Percentiles rank a stretch among this genome's conserved stretches.
Conservation (phyloP, 1,140 invertebrate genomes). For the Bombus haemorrhoidalis region DNA sequence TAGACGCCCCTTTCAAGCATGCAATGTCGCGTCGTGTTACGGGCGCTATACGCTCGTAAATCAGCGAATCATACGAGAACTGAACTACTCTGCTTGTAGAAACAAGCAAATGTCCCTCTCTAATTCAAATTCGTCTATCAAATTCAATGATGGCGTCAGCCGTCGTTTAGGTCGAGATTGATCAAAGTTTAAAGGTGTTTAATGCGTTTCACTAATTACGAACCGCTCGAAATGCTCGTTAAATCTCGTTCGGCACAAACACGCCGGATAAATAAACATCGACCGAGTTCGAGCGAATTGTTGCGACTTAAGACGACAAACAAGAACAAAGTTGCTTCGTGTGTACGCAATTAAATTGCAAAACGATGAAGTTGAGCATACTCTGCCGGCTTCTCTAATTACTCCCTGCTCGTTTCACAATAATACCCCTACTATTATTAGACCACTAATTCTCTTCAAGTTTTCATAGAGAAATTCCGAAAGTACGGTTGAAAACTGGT, state of each 20-base stretch:
- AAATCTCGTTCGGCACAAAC: conserved; percentile 5
- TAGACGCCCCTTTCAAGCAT: background rate
- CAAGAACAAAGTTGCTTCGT: background rate
- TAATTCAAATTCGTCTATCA: background rate
- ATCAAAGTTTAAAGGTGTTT: conserved; percentile 15
- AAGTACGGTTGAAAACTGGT: too few species aligned
- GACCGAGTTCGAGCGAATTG: background rate
- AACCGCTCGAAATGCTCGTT: background rate
- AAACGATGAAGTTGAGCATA: background rate
- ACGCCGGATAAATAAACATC: background rate
- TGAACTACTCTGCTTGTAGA: background rate
- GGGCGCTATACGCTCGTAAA: background rate
- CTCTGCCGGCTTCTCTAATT: background rate
- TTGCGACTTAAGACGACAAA: conserved; percentile 9
- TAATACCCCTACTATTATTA: background rate
- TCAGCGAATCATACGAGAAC: background rate
- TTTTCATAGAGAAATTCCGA: background rate
- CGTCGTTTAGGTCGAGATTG: background rate
- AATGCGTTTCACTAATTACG: conserved; percentile 8
- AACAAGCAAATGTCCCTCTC: background rate
- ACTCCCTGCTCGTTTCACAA: background rate
- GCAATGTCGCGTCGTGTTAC: background rate
- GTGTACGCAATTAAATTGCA: background rate
- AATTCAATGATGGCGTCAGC: background rate
- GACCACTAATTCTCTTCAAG: background rate